Evolutionary conservation across 2,797 vertebrate species (phyloP).

Genomic region (Xerus rutilus): DNA sequence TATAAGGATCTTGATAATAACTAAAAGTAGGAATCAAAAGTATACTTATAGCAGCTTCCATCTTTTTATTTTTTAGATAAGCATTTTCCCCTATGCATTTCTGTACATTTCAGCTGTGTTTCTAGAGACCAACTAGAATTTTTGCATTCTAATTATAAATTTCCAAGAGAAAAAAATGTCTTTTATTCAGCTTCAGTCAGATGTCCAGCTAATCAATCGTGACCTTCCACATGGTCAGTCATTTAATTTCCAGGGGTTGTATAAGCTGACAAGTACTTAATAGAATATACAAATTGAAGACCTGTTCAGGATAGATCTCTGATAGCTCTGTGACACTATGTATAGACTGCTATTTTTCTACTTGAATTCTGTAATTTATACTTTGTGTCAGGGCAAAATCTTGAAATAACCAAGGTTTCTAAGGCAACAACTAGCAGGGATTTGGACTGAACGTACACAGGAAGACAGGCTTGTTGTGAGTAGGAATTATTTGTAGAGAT

Average conservation of each 20-base stretch:
- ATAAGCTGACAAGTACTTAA: background rate
- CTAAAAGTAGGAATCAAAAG: background rate
- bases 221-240: background rate
- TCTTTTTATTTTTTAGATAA: background rate
- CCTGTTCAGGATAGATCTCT: background rate
- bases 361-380: background rate
- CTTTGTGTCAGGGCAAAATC: conserved; percentile 10
- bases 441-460: background rate
- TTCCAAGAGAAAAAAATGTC: background rate
- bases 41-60: background rate
- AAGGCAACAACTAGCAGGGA: background rate
- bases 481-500: background rate
- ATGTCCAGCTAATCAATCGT: background rate
- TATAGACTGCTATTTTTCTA: background rate
- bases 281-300: background rate
- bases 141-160: background rate
- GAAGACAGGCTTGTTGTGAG: background rate
- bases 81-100: background rate
- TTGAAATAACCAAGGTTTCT: conserved; percentile 52
- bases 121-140: background rate
- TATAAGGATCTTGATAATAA: background rate
- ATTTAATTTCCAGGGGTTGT: background rate
- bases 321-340: background rate
- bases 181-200: background rate
- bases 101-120: background rate